phyloP scores from a whole-genome alignment of 2,113 vertebrate species.

The Nannospalax galili region DNA sequence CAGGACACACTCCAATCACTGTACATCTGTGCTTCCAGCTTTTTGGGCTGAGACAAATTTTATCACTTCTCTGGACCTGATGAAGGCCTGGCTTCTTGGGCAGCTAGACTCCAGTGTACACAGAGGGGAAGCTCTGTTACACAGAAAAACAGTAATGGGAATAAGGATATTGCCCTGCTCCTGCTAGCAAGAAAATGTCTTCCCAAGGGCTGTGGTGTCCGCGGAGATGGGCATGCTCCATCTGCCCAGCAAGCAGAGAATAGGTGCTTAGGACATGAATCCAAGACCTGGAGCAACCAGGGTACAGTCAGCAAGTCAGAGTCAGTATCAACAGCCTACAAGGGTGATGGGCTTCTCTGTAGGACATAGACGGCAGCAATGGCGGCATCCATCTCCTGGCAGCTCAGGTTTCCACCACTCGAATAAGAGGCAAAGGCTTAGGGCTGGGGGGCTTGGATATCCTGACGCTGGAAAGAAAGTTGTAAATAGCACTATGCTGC shows the following conservation, averaged over 20 bases:
- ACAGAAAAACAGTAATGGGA: not conserved
- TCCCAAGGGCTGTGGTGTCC: constrained; percentile 4
- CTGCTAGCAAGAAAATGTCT: not conserved
- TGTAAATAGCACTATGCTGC: rapidly evolving
- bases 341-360: constrained; percentile 28
- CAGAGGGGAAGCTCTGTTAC: constrained; percentile 25
- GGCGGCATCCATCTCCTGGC: not conserved
- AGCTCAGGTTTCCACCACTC: constrained; percentile 93
- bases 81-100: not conserved
- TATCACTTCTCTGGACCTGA: not conserved
- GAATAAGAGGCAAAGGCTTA: constrained; percentile 93
- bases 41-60: not conserved
- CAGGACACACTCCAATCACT: not conserved
- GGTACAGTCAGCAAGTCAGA: constrained; percentile 54
- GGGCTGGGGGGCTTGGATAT: constrained; percentile 86
- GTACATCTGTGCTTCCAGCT: not conserved
- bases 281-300: constrained; percentile 53
- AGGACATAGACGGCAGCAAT: not conserved
- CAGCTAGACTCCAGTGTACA: not conserved
- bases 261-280: not conserved
- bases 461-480: constrained; percentile 84
- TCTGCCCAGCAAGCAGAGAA: not conserved
- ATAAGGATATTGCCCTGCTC: constrained; percentile 15
- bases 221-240: not conserved
- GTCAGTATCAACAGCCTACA: constrained; percentile 24